Evolutionary conservation across 2,797 vertebrate genomes (phyloP).

Genomic region (Pseudopleuronectes americanus): DNA sequence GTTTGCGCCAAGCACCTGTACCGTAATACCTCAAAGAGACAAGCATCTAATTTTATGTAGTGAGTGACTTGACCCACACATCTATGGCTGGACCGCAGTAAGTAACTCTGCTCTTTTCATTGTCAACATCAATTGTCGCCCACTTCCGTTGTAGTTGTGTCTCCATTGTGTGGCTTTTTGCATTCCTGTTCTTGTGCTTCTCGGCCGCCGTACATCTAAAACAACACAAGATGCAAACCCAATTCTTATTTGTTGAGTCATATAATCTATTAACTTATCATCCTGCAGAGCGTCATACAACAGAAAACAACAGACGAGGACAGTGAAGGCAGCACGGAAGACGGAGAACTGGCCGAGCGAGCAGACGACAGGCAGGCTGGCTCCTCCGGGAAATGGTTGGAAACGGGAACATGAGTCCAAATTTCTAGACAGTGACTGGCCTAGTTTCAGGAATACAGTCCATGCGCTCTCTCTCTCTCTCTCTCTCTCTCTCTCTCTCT

Average conservation of each 20-base stretch:
- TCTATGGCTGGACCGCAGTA: no score
- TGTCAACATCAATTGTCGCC: no score
- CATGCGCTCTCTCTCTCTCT: constrained; percentile 39
- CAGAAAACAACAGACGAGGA: constrained; percentile 22
- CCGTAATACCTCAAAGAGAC: no score
- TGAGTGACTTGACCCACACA: no score
- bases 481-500: constrained; percentile 27
- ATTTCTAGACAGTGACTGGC: constrained; percentile 79
- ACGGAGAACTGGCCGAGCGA: constrained; percentile 53
- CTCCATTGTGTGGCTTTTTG: no score
- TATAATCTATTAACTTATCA: neutral
- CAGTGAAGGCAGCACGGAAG: constrained; percentile 46
- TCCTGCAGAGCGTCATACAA: neutral
- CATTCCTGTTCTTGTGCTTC: no score
- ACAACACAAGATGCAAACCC: no score
- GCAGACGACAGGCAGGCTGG: constrained; percentile 40
- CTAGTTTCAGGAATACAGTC: constrained; percentile 73
- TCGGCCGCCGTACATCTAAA: no score
- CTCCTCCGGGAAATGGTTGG: constrained; percentile 64
- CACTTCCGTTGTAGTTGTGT: no score
- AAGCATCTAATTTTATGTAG: no score
- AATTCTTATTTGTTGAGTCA: neutral
- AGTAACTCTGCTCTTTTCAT: no score
- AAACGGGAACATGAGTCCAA: constrained; percentile 76
- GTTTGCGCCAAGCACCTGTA: no score